Percentiles rank a stretch among this genome's conserved stretches.
These are phyloP conservation scores for Microcebus lehilahytsara DNA, from an alignment of 2,113 vertebrate genomes.

Conservation along the genomic window DNA sequence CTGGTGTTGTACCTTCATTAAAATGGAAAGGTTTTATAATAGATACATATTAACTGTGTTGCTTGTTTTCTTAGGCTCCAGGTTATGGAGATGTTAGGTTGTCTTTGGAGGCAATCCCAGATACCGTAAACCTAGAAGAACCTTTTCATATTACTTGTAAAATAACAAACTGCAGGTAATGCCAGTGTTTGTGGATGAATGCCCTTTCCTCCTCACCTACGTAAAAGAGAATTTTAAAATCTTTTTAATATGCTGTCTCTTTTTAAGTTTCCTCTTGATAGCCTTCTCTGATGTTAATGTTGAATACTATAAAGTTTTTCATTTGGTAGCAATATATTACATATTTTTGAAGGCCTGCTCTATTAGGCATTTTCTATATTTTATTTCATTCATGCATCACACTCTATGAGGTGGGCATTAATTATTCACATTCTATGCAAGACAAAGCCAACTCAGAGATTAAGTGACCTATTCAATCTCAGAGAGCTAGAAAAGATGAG, in stretches of 20 bases:
- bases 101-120: conserved; percentile 96
- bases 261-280: conserved; percentile 19
- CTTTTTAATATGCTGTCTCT: conserved; percentile 2
- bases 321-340: not conserved
- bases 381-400: not conserved
- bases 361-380: not conserved
- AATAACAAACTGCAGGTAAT: conserved; percentile 99
- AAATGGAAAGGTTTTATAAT: not conserved
- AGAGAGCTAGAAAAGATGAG: conserved; percentile 19
- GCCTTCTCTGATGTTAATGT: not conserved
- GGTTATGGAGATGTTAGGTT: conserved; percentile 97
- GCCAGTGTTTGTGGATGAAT: conserved; percentile 1
- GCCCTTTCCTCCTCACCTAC: not conserved
- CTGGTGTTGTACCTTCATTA: not conserved
- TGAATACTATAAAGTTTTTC: not conserved
- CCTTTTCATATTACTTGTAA: conserved; percentile 98
- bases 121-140: conserved; percentile 97
- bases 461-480: not conserved
- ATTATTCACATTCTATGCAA: conserved; percentile 13
- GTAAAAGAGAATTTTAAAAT: not conserved
- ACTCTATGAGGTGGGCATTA: not conserved
- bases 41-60: conserved; percentile 42
- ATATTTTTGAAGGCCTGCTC: not conserved
- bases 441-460: not conserved
- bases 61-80: conserved; percentile 88